These are phyloP conservation scores for Hyposmocoma kahamanoa DNA, from an alignment of 1,140 invertebrate species.

Conservation along the genomic window DNA sequence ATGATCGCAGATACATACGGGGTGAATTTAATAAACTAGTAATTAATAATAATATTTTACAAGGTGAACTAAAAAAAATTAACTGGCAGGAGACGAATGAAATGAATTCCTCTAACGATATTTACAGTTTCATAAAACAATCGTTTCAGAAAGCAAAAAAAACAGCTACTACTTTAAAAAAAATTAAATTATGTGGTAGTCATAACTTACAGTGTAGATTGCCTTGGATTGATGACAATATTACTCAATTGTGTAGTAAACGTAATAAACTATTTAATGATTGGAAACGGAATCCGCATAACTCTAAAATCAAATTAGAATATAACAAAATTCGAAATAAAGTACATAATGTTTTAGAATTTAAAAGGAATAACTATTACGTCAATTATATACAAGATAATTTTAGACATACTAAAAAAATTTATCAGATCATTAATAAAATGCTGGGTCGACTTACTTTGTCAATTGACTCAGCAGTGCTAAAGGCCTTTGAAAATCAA, in stretches of 20 bases:
- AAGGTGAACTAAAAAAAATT: slow-evolving; percentile 16
- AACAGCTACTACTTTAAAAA: slow-evolving; percentile 7
- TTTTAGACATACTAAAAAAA: background rate
- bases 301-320: background rate
- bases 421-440: background rate
- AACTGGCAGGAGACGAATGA: slow-evolving; percentile 15
- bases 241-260: background rate
- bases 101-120: slow-evolving; percentile 11
- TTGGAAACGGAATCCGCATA: background rate
- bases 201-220: background rate
- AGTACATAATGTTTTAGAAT: background rate
- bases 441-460: background rate
- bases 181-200: background rate
- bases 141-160: slow-evolving; percentile 18
- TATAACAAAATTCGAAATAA: background rate
- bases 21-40: slow-evolving; percentile 14
- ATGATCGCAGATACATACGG: slow-evolving; percentile 16
- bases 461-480: slow-evolving; percentile 8
- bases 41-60: slow-evolving; percentile 19
- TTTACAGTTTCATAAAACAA: slow-evolving; percentile 19
- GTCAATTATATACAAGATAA: background rate
- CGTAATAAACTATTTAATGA: background rate
- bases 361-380: background rate
- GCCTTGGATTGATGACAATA: slow-evolving; percentile 6
- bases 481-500: too few relatives aligned